A percentile compares a stretch with the other conserved stretches of the same genome.
Conservation (phyloP, 2,888 invertebrate genomes). For the Ganaspis brasiliensis region DNA sequence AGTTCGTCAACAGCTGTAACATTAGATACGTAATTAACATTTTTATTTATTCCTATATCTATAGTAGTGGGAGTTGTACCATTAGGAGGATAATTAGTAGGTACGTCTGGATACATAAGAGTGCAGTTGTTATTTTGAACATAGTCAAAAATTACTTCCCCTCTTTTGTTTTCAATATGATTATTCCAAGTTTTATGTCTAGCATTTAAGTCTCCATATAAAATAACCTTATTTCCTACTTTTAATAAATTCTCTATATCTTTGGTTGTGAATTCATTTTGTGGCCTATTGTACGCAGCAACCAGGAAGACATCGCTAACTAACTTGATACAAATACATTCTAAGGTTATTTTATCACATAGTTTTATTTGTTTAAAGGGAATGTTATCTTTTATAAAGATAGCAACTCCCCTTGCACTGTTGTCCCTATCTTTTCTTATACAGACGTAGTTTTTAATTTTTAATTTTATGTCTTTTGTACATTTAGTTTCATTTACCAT, state of each 20-base stretch:
- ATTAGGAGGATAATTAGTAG: slow-evolving; percentile 62
- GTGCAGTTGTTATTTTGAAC: slow-evolving; percentile 56
- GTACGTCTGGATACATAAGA: slow-evolving; percentile 58
- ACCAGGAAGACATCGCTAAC: slow-evolving; percentile 52
- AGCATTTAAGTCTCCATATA: slow-evolving; percentile 65
- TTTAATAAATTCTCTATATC: slow-evolving; percentile 55
- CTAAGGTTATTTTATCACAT: slow-evolving; percentile 41
- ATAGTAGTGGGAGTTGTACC: slow-evolving; percentile 62
- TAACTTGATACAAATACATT: slow-evolving; percentile 56
- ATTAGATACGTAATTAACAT: slow-evolving; percentile 53
- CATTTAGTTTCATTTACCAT: slow-evolving; percentile 54
- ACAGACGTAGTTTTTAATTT: slow-evolving; percentile 46
- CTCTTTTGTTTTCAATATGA: slow-evolving; percentile 59
- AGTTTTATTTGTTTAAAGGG: slow-evolving; percentile 43
- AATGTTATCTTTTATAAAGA: slow-evolving; percentile 51
- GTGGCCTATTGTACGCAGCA: slow-evolving; percentile 59
- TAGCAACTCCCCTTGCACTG: slow-evolving; percentile 50
- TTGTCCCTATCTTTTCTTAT: slow-evolving; percentile 48
- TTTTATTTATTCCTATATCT: slow-evolving; percentile 65
- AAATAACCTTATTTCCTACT: slow-evolving; percentile 54
- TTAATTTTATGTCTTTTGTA: slow-evolving; percentile 31
- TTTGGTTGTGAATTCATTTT: slow-evolving; percentile 45
- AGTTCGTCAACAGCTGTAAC: slow-evolving; percentile 55
- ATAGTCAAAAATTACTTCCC: slow-evolving; percentile 54
- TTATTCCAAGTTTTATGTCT: slow-evolving; percentile 62